phyloP scores from a whole-genome alignment of 2,888 invertebrate genomes.

The Melanostoma scalare region DNA sequence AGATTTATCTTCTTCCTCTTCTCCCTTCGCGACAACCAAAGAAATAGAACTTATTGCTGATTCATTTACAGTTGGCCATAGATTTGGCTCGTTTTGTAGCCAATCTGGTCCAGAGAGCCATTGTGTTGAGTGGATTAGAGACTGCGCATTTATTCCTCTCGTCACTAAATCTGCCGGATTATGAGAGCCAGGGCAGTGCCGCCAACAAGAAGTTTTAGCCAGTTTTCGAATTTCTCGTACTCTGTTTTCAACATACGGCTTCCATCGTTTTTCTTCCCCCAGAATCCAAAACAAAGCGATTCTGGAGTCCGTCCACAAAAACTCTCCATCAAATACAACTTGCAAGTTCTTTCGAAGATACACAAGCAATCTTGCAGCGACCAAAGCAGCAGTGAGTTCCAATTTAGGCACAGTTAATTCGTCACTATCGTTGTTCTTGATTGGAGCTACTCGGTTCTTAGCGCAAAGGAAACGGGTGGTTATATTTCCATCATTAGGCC shows the following conservation, averaged over 20 bases:
- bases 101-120: constrained; percentile 25
- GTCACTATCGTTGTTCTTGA: constrained; percentile 3
- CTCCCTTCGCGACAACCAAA: constrained; percentile 16
- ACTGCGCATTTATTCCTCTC: constrained; percentile 15
- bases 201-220: constrained; percentile 27
- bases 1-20: constrained; percentile 1
- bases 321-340: constrained; percentile 21
- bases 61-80: too few relatives aligned
- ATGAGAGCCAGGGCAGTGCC: constrained; percentile 19
- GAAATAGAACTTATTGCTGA: constrained; percentile 2
- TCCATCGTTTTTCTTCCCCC: constrained; percentile 7
- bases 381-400: constrained; percentile 21
- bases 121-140: constrained; percentile 4
- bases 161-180: constrained; percentile 14
- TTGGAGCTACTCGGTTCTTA: constrained; percentile 19
- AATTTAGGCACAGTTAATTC: constrained; percentile 16
- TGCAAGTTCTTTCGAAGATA: constrained; percentile 20
- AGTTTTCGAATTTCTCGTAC: constrained; percentile 34
- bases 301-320: constrained; percentile 35
- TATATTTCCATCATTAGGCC: neutral
- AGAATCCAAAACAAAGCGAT: constrained; percentile 29
- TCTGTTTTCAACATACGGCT: constrained; percentile 29
- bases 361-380: constrained; percentile 20
- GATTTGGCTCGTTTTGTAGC: neutral
- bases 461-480: constrained; percentile 13